These are phyloP conservation scores for Porphyrio hochstetteri DNA, from an alignment of 2,113 vertebrate genomes.

Conservation along the genomic window DNA sequence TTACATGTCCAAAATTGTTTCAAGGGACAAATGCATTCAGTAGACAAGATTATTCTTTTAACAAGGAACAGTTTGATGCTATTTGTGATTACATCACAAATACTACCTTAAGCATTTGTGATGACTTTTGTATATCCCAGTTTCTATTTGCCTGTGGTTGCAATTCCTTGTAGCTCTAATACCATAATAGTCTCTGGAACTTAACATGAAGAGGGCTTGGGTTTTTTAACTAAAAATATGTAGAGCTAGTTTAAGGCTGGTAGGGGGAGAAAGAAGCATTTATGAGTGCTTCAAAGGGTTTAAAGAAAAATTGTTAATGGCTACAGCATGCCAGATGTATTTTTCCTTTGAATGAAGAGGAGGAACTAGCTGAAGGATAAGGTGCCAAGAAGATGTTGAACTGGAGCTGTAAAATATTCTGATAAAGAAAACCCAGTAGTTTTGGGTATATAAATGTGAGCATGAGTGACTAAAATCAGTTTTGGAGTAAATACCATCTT, in stretches of 20 bases:
- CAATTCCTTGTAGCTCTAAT: not conserved
- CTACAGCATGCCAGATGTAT: not conserved
- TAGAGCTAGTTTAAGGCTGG: not conserved
- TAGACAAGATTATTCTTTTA: not conserved
- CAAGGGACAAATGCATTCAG: not conserved
- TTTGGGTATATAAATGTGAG: not conserved
- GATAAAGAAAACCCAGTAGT: not conserved
- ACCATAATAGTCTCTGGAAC: not conserved
- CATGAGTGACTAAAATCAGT: not conserved
- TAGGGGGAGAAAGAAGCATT: not conserved
- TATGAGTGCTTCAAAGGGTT: not conserved
- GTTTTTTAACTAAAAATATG: not conserved
- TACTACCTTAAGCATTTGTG: not conserved
- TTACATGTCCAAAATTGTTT: not conserved
- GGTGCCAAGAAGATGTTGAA: not conserved
- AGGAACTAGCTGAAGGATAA: not conserved
- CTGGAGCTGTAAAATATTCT: not conserved
- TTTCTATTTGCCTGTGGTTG: not conserved
- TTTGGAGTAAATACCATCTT: not conserved
- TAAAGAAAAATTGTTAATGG: not conserved
- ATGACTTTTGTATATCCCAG: not conserved
- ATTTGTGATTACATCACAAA: not conserved
- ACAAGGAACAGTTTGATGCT: not conserved
- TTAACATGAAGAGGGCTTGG: not conserved
- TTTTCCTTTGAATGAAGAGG: not conserved